phyloP scores from a whole-genome alignment of 2,113 vertebrate species.

The Mesocricetus auratus region DNA sequence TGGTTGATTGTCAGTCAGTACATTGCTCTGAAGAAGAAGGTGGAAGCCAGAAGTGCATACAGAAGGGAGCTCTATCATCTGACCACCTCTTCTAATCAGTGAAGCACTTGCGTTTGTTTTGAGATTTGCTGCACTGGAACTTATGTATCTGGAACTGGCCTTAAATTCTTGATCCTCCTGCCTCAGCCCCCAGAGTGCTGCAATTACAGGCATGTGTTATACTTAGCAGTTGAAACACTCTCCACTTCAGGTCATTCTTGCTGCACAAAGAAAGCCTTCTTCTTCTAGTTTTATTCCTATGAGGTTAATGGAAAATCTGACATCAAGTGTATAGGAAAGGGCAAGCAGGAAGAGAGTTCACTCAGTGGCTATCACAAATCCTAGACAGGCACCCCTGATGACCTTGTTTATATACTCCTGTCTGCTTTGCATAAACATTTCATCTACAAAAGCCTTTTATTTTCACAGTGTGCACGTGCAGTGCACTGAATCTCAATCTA shows the following conservation, averaged over 20 bases:
- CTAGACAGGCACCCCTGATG: neutral
- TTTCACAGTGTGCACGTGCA: neutral
- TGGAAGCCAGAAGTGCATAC: neutral
- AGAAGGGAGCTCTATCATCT: slow-evolving; percentile 23
- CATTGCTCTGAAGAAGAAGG: slow-evolving; percentile 44
- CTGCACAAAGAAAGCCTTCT: slow-evolving; percentile 39
- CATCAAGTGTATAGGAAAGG: neutral
- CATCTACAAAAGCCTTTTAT: slow-evolving; percentile 16
- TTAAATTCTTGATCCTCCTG: neutral
- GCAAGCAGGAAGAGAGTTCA: slow-evolving; percentile 24
- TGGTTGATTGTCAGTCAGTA: neutral
- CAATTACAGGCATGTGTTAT: neutral
- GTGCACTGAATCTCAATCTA: slow-evolving; percentile 15
- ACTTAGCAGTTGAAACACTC: neutral
- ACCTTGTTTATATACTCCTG: slow-evolving; percentile 4
- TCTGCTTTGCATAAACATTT: slow-evolving; percentile 42
- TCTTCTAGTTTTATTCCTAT: neutral
- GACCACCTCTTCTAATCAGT: neutral
- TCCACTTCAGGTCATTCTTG: neutral
- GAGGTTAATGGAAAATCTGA: slow-evolving; percentile 3
- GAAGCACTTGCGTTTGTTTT: neutral
- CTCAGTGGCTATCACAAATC: neutral
- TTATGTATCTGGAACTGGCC: neutral
- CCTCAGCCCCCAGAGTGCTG: neutral
- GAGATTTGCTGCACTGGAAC: neutral